Evolutionary conservation across 2,113 vertebrate species (phyloP).

Genomic region (Phaetusa simplex): DNA sequence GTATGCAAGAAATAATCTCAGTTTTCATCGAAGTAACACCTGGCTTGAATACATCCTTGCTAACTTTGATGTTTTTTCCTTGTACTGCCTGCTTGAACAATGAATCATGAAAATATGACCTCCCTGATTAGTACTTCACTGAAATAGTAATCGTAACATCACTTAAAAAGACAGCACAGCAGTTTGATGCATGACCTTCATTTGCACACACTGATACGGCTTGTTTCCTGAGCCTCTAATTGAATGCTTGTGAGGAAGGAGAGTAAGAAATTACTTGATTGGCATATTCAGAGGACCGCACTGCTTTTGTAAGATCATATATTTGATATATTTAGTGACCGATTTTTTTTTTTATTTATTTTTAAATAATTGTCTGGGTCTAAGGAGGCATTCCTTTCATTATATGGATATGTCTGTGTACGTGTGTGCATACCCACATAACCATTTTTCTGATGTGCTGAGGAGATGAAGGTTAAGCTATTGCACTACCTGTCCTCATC

Average conservation of each 20-base stretch:
- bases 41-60: neutral
- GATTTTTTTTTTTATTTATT: neutral
- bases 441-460: neutral
- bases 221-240: neutral
- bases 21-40: neutral
- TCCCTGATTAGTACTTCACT: neutral
- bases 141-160: neutral
- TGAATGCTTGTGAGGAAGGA: neutral
- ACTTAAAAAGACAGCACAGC: neutral
- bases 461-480: neutral
- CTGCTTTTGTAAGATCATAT: neutral
- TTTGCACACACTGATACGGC: neutral
- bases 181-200: neutral
- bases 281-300: neutral
- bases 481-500: neutral
- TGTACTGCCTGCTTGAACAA: slow-evolving; percentile 37
- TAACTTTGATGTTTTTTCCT: neutral
- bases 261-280: neutral
- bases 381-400: neutral
- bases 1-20: neutral
- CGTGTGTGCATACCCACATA: rapidly evolving
- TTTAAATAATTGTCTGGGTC: neutral
- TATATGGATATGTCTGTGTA: neutral
- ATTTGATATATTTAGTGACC: neutral
- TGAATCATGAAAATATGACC: slow-evolving; percentile 18